Evolutionary conservation across 2,113 vertebrate species (phyloP).

Genomic region (Actenoides lindsayi): DNA sequence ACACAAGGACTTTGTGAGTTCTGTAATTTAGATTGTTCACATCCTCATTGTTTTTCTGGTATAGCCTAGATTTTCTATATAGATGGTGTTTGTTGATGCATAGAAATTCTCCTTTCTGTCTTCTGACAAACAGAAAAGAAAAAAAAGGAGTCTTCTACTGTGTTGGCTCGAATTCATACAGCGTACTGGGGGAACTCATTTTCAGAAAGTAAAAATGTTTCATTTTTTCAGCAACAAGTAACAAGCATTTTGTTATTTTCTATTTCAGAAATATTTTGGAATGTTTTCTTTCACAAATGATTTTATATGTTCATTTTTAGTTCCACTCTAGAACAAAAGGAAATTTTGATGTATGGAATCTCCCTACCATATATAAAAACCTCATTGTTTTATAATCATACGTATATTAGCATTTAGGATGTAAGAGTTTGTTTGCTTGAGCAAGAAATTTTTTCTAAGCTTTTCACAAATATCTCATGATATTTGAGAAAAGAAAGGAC

Average conservation of each 20-base stretch:
- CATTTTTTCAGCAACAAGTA: rapidly evolving
- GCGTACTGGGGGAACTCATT: background rate
- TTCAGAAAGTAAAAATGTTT: background rate
- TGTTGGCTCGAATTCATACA: background rate
- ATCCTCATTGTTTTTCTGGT: background rate
- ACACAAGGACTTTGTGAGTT: background rate
- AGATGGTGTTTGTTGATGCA: background rate
- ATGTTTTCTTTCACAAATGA: background rate
- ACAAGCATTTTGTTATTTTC: background rate
- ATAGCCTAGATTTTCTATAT: background rate
- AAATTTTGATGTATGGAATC: background rate
- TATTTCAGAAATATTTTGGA: background rate
- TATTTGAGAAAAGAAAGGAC: background rate
- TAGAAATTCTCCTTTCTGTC: background rate
- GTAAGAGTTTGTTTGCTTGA: background rate
- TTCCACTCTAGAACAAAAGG: background rate
- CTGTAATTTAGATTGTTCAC: background rate
- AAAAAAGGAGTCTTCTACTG: background rate
- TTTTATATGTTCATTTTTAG: background rate
- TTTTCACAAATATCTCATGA: background rate
- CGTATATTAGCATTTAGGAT: background rate
- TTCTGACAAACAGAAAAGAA: background rate
- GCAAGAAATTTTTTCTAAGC: background rate
- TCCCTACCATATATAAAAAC: background rate
- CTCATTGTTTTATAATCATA: background rate